phyloP scores from a whole-genome alignment of 1,140 invertebrate genomes.

The Lepidurus arcticus region DNA sequence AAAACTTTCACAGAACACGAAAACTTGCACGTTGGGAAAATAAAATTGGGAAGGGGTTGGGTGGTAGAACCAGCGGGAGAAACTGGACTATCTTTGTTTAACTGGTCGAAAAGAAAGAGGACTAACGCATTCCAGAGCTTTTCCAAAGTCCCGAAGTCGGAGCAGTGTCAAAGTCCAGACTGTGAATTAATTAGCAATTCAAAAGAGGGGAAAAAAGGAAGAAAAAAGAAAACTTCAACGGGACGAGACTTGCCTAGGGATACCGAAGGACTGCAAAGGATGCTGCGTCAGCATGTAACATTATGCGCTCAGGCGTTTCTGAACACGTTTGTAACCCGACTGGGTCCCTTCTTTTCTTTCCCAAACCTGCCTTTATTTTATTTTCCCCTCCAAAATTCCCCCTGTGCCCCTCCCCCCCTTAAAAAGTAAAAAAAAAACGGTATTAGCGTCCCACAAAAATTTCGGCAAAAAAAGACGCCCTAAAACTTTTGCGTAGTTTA shows the following conservation, averaged over 20 bases:
- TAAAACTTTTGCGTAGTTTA: no score
- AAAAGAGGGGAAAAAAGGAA: not conserved
- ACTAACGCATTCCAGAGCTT: not conserved
- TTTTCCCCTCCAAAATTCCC: not conserved
- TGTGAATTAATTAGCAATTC: not conserved
- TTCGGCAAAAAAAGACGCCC: not conserved
- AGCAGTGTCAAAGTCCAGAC: slow-evolving; percentile 5
- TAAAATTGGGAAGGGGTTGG: not conserved
- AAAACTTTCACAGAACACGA: slow-evolving; percentile 6
- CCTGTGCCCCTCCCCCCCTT: not conserved
- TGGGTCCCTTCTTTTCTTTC: slow-evolving; percentile 4
- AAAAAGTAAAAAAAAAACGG: not conserved
- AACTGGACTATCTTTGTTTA: not conserved
- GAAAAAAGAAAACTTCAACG: not conserved
- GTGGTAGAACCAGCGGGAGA: not conserved
- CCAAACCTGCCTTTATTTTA: not conserved
- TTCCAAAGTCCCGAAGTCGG: not conserved
- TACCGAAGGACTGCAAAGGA: not conserved
- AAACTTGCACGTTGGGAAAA: not conserved
- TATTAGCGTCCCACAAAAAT: not conserved
- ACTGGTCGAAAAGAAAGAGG: not conserved
- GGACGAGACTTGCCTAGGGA: slow-evolving; percentile 8
- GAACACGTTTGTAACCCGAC: slow-evolving; percentile 18
- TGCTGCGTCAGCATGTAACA: slow-evolving; percentile 21
- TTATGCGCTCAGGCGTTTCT: slow-evolving; percentile 21